These are phyloP conservation scores for Stigmatopora nigra DNA, from an alignment of 2,113 vertebrate genomes.

Conservation along the genomic window DNA sequence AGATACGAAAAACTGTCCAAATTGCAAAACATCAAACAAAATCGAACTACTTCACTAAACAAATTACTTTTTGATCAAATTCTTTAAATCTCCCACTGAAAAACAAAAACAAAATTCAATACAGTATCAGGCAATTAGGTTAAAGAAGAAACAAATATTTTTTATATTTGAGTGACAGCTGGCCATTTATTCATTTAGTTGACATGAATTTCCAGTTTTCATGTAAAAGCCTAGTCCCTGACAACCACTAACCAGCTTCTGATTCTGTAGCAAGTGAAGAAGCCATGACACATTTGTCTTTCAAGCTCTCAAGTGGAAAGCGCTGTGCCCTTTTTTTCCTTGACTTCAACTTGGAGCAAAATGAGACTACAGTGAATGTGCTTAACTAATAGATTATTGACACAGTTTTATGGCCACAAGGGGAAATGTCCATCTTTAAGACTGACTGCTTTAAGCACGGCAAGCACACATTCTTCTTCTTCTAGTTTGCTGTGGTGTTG, in stretches of 20 bases:
- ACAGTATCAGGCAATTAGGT: background rate
- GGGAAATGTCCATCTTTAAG: conserved; percentile 32
- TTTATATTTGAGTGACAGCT: background rate
- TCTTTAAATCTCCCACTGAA: background rate
- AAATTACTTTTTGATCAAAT: background rate
- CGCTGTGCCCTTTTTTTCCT: background rate
- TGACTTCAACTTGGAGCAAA: conserved; percentile 17
- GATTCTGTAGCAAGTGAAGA: background rate
- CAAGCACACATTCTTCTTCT: background rate
- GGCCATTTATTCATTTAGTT: background rate
- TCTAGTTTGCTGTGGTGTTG: background rate
- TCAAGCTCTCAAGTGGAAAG: conserved; percentile 4
- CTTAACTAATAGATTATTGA: conserved; percentile 42
- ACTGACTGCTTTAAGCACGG: conserved; percentile 7
- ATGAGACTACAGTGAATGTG: conserved; percentile 22
- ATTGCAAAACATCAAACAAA: too few species aligned
- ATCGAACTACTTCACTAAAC: background rate
- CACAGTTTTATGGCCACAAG: conserved; percentile 32
- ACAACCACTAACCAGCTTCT: conserved; percentile 22
- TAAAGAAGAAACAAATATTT: background rate
- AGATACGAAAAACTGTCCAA: too few species aligned
- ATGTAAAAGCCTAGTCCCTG: conserved; percentile 4
- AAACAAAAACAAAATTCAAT: background rate
- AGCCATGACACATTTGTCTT: conserved; percentile 2
- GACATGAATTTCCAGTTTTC: conserved; percentile 15